A percentile compares a stretch with the other conserved stretches of the same genome.
These are phyloP conservation scores for Asbolus verrucosus DNA, from an alignment of 1,140 invertebrate species.

Conservation along the genomic window DNA sequence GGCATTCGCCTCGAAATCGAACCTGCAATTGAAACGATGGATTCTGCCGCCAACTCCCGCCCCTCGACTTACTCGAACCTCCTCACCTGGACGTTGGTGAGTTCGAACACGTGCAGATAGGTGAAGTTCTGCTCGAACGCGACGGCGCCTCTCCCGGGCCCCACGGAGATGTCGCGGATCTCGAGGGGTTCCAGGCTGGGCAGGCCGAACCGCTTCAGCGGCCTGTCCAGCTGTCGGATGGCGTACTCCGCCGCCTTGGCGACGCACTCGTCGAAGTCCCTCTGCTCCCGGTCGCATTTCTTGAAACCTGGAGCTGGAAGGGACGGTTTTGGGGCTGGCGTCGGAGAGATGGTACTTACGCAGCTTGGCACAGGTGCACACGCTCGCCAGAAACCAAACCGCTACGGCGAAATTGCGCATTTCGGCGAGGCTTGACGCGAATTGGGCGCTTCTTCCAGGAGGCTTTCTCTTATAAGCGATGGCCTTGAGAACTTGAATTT, in stretches of 20 bases:
- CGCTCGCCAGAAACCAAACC: background rate
- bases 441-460: too few species aligned
- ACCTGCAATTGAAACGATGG: too few species aligned
- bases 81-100: constrained; percentile 5
- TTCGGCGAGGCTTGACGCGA: too few species aligned
- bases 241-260: background rate
- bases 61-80: constrained; percentile 39
- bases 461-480: too few species aligned
- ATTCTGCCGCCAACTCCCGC: too few species aligned
- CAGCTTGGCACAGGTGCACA: background rate
- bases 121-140: constrained; percentile 45
- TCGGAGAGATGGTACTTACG: background rate
- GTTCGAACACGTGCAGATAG: constrained; percentile 30
- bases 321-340: background rate
- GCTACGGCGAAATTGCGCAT: too few species aligned
- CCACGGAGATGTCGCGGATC: constrained; percentile 23
- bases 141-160: constrained; percentile 28
- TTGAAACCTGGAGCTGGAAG: constrained; percentile 45
- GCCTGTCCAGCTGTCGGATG: background rate
- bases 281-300: constrained; percentile 4
- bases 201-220: constrained; percentile 22
- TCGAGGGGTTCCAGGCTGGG: constrained; percentile 36
- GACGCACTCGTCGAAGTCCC: background rate
- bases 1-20: too few species aligned
- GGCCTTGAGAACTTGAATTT: too few species aligned